A percentile compares a stretch with the other conserved stretches of the same genome.
phyloP scores from a whole-genome alignment of 2,797 vertebrate species.

The Lutjanus argentimaculatus region DNA sequence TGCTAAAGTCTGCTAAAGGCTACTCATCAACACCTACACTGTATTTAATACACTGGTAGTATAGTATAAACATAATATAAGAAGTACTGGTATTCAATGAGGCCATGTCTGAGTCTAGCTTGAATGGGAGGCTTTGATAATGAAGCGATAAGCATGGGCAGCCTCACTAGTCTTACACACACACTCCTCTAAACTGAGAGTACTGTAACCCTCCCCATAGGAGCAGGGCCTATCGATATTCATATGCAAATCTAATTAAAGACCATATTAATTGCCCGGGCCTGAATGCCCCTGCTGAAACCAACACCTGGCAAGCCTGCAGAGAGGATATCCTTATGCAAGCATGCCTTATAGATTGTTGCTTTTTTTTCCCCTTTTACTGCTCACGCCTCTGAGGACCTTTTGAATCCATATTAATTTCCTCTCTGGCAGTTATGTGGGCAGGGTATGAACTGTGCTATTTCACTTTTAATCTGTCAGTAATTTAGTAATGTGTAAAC shows the following conservation, averaged over 20 bases:
- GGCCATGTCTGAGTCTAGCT: constrained; percentile 14
- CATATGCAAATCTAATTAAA: constrained; percentile 89
- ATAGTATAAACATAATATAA: constrained; percentile 28
- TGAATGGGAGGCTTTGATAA: constrained; percentile 63
- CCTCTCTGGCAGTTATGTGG: constrained; percentile 98
- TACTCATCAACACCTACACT: background rate
- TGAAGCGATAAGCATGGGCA: constrained; percentile 35
- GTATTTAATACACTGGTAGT: constrained; percentile 10
- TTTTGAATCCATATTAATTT: constrained; percentile 99
- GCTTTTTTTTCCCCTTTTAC: constrained; percentile 82
- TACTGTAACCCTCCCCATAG: constrained; percentile 53
- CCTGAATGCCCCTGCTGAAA: constrained; percentile 86
- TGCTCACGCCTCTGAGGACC: constrained; percentile 91
- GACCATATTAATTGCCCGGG: constrained; percentile 89
- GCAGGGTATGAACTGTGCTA: constrained; percentile 96
- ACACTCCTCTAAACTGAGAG: constrained; percentile 47
- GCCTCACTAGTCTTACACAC: constrained; percentile 19
- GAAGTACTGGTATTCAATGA: constrained; percentile 27
- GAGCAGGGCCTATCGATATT: constrained; percentile 71
- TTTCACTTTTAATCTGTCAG: constrained; percentile 99
- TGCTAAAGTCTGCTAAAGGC: background rate
- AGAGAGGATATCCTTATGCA: constrained; percentile 93
- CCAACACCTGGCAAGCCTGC: constrained; percentile 87
- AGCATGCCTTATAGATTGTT: constrained; percentile 94
- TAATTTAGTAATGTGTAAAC: constrained; percentile 99